Percentiles rank a stretch among this genome's conserved stretches.
phyloP scores from a whole-genome alignment of 2,113 vertebrate genomes.

The Aldabrachelys gigantea region DNA sequence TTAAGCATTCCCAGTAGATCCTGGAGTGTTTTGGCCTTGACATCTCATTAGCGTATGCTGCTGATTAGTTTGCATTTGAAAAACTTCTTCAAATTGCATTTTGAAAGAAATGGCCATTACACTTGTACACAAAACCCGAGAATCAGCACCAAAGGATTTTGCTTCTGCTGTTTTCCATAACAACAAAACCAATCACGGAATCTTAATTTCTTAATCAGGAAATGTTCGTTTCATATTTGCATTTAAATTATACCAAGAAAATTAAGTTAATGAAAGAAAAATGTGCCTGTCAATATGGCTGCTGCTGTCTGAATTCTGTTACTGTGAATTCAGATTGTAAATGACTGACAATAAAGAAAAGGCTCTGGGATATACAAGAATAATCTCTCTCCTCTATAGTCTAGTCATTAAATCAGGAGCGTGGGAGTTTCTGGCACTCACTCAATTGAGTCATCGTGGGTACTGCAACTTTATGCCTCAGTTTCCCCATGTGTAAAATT shows the following conservation, averaged over 20 bases:
- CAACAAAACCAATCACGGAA: accelerated
- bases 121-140: accelerated
- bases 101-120: accelerated
- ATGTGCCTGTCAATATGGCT: accelerated
- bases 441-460: not conserved
- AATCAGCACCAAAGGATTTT: not conserved
- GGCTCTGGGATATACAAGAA: not conserved
- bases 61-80: not conserved
- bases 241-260: not conserved
- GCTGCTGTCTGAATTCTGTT: not conserved
- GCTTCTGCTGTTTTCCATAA: not conserved
- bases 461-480: not conserved
- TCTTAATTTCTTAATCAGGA: accelerated
- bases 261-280: accelerated
- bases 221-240: accelerated
- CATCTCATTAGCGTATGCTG: accelerated
- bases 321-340: not conserved
- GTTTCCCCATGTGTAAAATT: not conserved
- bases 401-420: not conserved
- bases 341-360: not conserved
- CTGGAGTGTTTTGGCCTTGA: accelerated
- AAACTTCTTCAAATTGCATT: not conserved
- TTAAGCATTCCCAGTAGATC: not conserved
- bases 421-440: not conserved
- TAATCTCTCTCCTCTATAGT: not conserved